These are phyloP conservation scores for Drosophila ohnishii DNA, from an alignment of 1,140 invertebrate species.

Conservation along the genomic window DNA sequence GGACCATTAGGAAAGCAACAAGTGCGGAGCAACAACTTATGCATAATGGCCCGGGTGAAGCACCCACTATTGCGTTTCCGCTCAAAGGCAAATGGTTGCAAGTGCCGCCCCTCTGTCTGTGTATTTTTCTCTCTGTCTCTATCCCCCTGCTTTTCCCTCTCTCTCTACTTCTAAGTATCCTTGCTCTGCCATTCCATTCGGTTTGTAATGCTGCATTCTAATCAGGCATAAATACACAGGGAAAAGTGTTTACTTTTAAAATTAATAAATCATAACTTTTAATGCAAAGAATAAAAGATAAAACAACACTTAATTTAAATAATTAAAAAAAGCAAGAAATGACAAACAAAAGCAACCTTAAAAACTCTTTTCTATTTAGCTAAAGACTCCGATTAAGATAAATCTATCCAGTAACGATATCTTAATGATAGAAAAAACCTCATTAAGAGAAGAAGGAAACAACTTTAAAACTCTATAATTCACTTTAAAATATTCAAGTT, in stretches of 20 bases:
- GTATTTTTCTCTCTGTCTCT: background rate
- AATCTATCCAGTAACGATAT: background rate
- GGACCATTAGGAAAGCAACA: slow-evolving; percentile 36
- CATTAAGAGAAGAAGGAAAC: background rate
- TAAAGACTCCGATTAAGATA: background rate
- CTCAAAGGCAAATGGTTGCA: slow-evolving; percentile 43
- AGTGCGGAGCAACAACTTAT: slow-evolving; percentile 40
- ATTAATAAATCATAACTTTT: no score
- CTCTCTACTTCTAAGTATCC: background rate
- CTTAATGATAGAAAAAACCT: background rate
- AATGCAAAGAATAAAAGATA: no score
- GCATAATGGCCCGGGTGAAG: slow-evolving; percentile 45
- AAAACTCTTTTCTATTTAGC: no score
- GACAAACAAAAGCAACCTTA: no score
- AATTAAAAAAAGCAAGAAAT: no score
- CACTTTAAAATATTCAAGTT: background rate
- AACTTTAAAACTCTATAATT: background rate
- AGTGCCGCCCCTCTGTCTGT: slow-evolving; percentile 1
- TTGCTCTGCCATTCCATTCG: slow-evolving; percentile 32
- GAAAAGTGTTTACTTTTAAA: background rate
- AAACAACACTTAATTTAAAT: no score
- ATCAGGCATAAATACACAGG: slow-evolving; percentile 46
- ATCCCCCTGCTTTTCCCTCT: background rate
- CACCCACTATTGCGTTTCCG: slow-evolving; percentile 37
- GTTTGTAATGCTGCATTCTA: slow-evolving; percentile 14